A percentile compares a stretch with the other conserved stretches of the same genome.
phyloP scores from a whole-genome alignment of 92 coral and sea anemone genomes.

The Palythoa heliodiscus region DNA sequence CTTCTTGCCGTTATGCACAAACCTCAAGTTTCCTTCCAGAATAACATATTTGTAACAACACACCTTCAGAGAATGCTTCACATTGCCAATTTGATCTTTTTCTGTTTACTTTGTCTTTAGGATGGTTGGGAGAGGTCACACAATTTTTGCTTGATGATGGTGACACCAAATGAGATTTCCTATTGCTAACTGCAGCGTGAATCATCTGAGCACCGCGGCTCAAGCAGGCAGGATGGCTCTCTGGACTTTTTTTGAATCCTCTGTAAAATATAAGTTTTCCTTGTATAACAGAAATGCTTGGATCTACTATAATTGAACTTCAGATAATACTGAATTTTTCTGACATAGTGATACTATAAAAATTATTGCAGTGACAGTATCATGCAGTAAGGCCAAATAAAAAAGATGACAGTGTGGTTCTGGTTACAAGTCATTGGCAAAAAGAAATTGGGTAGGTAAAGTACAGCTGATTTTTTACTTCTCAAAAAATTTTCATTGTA shows the following conservation, averaged over 20 bases:
- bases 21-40: too few species aligned
- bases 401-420: too few species aligned
- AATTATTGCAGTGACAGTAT: too few species aligned
- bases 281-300: background rate
- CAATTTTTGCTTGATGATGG: background rate
- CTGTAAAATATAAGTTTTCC: conserved; percentile 12
- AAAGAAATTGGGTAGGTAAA: too few species aligned
- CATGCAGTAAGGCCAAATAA: too few species aligned
- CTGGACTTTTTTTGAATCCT: conserved; percentile 57
- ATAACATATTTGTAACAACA: too few species aligned
- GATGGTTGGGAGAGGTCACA: background rate
- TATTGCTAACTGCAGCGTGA: conserved; percentile 67
- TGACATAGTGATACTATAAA: too few species aligned
- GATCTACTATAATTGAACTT: background rate
- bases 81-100: conserved; percentile 30
- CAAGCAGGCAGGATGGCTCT: conserved; percentile 36
- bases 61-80: background rate
- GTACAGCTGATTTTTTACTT: too few species aligned
- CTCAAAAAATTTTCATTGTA: too few species aligned
- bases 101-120: conserved; percentile 8
- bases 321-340: background rate
- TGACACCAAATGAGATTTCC: conserved; percentile 41
- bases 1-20: too few species aligned
- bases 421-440: too few species aligned
- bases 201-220: conserved; percentile 70